Evolutionary conservation across 2,797 vertebrate genomes (phyloP).

Genomic region (Pseudochirops cupreus): DNA sequence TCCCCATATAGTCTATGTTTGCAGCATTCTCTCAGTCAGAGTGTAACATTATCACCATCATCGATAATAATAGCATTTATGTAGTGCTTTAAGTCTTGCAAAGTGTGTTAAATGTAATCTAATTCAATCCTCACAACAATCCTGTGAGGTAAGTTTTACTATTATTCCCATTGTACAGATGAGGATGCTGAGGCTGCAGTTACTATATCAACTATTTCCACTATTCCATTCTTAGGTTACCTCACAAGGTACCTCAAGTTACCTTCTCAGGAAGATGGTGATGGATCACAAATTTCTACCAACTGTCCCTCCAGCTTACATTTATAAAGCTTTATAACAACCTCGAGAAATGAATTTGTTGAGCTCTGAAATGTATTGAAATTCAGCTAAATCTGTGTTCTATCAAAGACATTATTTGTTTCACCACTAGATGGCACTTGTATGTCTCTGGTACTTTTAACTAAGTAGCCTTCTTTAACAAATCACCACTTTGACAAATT

Average conservation of each 20-base stretch:
- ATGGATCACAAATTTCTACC: neutral
- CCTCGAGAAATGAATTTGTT: neutral
- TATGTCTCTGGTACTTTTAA: constrained; percentile 10
- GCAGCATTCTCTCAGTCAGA: neutral
- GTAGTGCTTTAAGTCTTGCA: neutral
- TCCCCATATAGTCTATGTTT: neutral
- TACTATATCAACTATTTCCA: neutral
- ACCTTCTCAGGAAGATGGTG: neutral
- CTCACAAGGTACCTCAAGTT: neutral
- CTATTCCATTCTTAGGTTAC: neutral
- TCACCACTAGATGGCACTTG: neutral
- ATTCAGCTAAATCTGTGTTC: neutral
- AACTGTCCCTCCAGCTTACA: neutral
- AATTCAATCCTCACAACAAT: neutral
- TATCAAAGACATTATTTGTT: neutral
- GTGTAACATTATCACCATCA: neutral
- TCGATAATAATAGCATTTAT: neutral
- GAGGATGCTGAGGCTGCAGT: neutral
- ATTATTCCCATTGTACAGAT: neutral
- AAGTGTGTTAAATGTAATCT: neutral
- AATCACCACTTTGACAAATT: constrained; percentile 26
- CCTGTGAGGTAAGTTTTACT: neutral
- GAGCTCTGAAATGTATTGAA: neutral
- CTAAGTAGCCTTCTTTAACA: constrained; percentile 13
- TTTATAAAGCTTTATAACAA: neutral